Evolutionary conservation across 2,888 invertebrate genomes (phyloP), one percentile per base, ranked within the genome.

Genomic region (Protula sp.): DNA sequence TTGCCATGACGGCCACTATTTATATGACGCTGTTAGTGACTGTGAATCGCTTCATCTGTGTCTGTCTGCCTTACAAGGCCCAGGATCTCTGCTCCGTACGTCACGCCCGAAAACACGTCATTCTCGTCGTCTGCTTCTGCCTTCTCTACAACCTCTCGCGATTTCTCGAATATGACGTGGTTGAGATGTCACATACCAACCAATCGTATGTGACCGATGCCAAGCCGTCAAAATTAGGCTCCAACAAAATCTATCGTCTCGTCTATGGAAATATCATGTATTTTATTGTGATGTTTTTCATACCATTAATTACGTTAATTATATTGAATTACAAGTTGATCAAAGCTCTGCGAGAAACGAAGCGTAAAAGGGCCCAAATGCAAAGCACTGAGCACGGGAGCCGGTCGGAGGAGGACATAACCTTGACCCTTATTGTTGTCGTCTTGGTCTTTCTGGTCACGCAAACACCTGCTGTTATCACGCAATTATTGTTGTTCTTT

Each of bases 331-430:
- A 58, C 45, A 57, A 58, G 52, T 61, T 70, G 50, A 66, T 70
- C 57, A 58, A 54, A 3, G 69, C 64, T 1, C 63, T 69, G 47
- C 58, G 69, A 0, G 50, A 59, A 31, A 59, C 69, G 31, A 67
- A 62, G 61, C 57, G 59, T 48, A 63, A 67, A 51, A 47, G 69
- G 14, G 66, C 67, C 14, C 58, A 63, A 54, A 55, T 68, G 28
- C 47, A 58, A 24, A 64, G 55, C 24, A 51, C 29, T 3, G 29
- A 30, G 14, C 30, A 27, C 1, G 27, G 38, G n/a, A 64, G 60
- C 55, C 51, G 61, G 9, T 67, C 67, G 2, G 70, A 70, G 58
- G 70, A 70, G 29, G 70, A 70, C 62, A 69, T 70, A 59, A 70
- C 70, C 45, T 58, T 66, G 30, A 63, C 66, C 57, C 57, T 70